Evolutionary conservation across 2,113 vertebrate species (phyloP).

Genomic region (Ophiodon elongatus): DNA sequence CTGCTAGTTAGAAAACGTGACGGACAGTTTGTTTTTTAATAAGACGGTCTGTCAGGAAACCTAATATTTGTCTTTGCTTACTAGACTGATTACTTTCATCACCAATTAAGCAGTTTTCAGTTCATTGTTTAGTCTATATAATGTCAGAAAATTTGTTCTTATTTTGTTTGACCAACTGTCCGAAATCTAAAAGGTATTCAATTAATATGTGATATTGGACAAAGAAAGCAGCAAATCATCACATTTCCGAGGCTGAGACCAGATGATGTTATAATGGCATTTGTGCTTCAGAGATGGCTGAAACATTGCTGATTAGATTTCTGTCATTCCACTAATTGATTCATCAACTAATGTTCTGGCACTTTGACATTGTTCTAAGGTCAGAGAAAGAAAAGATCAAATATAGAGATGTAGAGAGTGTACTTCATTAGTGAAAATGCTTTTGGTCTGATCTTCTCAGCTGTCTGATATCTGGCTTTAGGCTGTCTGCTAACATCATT

Average conservation of each 20-base stretch:
- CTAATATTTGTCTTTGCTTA: background rate
- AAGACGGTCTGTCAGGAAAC: background rate
- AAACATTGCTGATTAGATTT: background rate
- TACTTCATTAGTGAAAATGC: slow-evolving; percentile 5
- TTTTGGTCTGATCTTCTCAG: background rate
- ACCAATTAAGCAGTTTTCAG: background rate
- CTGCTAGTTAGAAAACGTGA: background rate
- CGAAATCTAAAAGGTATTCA: too few species aligned
- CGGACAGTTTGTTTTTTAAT: background rate
- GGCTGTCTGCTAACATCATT: background rate
- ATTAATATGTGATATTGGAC: background rate
- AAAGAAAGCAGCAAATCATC: background rate
- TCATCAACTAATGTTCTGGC: background rate
- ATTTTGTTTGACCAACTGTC: too few species aligned
- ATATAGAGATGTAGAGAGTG: background rate
- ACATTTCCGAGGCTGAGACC: background rate
- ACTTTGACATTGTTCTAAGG: background rate
- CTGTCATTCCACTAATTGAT: background rate
- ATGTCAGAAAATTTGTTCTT: background rate
- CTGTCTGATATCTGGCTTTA: slow-evolving; percentile 6
- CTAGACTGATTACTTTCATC: background rate
- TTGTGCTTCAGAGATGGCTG: background rate
- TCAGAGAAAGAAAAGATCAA: background rate
- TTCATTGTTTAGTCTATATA: background rate
- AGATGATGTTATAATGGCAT: background rate